Evolutionary conservation across 37 sponge, comb jelly and placozoan species (phyloP).

Genomic region (Spongilla lacustris): DNA sequence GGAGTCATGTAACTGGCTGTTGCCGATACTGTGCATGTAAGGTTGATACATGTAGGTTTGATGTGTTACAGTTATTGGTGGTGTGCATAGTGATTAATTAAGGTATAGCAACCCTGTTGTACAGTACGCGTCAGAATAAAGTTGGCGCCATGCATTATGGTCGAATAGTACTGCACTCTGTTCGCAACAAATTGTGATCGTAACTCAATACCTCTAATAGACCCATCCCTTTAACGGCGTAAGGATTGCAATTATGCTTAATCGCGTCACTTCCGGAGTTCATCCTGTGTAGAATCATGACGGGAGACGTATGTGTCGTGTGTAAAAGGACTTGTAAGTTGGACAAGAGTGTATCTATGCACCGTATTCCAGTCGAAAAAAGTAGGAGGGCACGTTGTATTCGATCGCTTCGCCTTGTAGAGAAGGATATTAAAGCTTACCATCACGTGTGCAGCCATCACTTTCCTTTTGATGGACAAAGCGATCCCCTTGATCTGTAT

Average conservation of each 20-base stretch:
- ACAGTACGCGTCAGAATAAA: no score
- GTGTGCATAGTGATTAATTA: no score
- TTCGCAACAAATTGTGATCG: no score
- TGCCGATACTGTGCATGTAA: no score
- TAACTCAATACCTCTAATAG: no score
- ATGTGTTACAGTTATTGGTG: no score
- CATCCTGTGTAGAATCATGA: constrained; percentile 19
- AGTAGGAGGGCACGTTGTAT: constrained; percentile 30
- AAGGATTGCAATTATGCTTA: neutral
- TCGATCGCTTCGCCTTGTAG: constrained; percentile 14
- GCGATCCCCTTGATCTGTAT: constrained; percentile 27
- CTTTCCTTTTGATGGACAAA: constrained; percentile 29
- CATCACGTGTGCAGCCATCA: constrained; percentile 36
- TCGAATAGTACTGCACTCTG: no score
- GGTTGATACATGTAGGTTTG: no score
- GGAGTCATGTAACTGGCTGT: no score
- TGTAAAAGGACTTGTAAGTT: constrained; percentile 16
- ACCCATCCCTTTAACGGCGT: neutral
- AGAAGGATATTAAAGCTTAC: constrained; percentile 23
- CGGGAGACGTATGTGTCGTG: constrained; percentile 47
- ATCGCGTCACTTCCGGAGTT: neutral
- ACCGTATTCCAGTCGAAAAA: constrained; percentile 18
- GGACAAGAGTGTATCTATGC: constrained; percentile 37
- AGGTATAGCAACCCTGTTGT: no score
- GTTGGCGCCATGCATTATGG: no score